A percentile compares a stretch with the other conserved stretches of the same genome.
Conservation (phyloP, 2,797 vertebrate genomes). For the Menidia menidia region DNA sequence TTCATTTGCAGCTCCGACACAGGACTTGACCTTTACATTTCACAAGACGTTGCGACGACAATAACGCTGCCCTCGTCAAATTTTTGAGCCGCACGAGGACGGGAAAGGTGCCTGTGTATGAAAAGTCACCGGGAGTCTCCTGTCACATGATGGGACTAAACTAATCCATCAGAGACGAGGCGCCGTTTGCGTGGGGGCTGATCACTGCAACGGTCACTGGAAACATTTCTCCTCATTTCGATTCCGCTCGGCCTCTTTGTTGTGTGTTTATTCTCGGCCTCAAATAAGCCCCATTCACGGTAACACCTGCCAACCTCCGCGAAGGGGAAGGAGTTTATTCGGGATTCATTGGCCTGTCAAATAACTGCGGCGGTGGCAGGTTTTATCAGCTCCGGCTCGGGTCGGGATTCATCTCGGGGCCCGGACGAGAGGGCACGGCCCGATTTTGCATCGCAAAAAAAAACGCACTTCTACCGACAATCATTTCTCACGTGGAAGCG, state of each 20-base stretch:
- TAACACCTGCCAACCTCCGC: not conserved
- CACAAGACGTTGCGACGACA: not conserved
- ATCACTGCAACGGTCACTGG: not conserved
- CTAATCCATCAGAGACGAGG: not conserved
- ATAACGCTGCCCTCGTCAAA: constrained; percentile 10
- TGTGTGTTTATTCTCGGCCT: not conserved
- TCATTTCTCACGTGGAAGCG: not conserved
- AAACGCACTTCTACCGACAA: not conserved
- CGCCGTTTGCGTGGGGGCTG: not conserved
- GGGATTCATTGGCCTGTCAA: not conserved
- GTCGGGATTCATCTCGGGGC: not conserved
- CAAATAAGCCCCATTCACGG: not conserved
- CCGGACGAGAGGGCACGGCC: not conserved
- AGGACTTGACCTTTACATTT: constrained; percentile 37
- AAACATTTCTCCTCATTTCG: not conserved
- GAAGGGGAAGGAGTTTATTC: not conserved
- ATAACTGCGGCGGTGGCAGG: not conserved
- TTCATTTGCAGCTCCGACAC: constrained; percentile 17
- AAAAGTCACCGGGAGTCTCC: not conserved
- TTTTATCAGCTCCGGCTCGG: not conserved
- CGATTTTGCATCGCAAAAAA: not conserved
- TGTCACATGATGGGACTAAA: not conserved
- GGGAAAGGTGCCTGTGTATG: not conserved
- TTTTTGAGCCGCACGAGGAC: constrained; percentile 9
- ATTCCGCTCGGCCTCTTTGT: not conserved